Evolutionary conservation across 2,797 vertebrate genomes (phyloP).

Genomic region (Eurystomus glaucurus): DNA sequence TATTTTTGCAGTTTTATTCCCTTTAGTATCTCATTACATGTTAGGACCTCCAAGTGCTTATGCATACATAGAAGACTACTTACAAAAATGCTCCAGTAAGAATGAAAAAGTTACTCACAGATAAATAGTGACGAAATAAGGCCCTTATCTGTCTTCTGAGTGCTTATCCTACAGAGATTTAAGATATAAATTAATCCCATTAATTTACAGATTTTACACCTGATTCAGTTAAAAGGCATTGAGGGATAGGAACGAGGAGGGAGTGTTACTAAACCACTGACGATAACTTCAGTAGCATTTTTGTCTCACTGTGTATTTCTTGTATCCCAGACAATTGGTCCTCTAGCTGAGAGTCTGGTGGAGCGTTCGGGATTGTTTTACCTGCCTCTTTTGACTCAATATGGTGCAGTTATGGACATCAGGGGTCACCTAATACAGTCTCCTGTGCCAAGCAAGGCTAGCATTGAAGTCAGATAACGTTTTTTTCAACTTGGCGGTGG

Average conservation of each 20-base stretch:
- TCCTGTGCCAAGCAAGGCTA: neutral
- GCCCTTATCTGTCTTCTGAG: neutral
- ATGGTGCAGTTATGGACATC: fast-evolving
- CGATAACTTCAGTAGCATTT: neutral
- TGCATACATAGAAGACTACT: neutral
- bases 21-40: neutral
- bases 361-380: neutral
- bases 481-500: neutral
- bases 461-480: neutral
- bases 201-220: neutral
- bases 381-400: neutral
- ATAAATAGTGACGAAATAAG: neutral
- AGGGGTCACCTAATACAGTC: neutral
- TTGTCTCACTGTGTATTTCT: neutral
- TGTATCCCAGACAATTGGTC: fast-evolving
- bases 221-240: neutral
- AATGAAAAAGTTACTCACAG: neutral
- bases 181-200: neutral
- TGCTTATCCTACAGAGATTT: neutral
- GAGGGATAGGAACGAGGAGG: neutral
- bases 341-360: neutral
- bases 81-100: neutral
- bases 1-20: neutral
- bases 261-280: neutral
- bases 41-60: neutral